phyloP scores from a whole-genome alignment of 2,113 vertebrate species.

The Actinemys pallida region DNA sequence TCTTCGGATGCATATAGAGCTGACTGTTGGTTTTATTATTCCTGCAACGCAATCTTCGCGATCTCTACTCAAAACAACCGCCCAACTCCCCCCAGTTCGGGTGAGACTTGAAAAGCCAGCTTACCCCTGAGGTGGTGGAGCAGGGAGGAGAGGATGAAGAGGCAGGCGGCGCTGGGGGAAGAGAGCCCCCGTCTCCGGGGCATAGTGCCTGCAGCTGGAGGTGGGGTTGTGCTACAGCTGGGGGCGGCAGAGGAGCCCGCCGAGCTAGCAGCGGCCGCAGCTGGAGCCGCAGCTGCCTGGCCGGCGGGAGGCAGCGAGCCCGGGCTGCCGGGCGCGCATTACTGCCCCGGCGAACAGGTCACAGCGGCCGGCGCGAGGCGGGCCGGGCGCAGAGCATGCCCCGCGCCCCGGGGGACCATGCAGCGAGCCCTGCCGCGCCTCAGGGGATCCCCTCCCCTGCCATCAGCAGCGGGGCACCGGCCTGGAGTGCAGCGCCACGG shows the following conservation, averaged over 20 bases:
- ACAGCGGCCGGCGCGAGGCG: no score
- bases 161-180: constrained; percentile 60
- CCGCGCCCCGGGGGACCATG: background rate
- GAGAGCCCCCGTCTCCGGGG: constrained; percentile 73
- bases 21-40: fast-evolving
- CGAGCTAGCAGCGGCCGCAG: background rate
- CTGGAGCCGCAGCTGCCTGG: background rate
- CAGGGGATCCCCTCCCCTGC: background rate
- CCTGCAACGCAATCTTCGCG: no score
- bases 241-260: background rate
- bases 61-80: no score
- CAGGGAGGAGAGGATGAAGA: constrained; percentile 54
- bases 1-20: no score
- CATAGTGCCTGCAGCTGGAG: constrained; percentile 62
- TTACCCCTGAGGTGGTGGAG: constrained; percentile 58
- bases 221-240: no score
- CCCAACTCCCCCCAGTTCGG: background rate
- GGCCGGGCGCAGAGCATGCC: background rate
- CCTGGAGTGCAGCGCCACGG: background rate
- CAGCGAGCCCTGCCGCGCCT: background rate
- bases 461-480: background rate
- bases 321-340: background rate
- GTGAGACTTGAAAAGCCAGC: background rate
- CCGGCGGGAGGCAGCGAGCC: background rate
- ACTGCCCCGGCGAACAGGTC: background rate